These are phyloP conservation scores for Drosophila subpulchrella DNA, from an alignment of 1,140 invertebrate genomes.

Conservation along the genomic window DNA sequence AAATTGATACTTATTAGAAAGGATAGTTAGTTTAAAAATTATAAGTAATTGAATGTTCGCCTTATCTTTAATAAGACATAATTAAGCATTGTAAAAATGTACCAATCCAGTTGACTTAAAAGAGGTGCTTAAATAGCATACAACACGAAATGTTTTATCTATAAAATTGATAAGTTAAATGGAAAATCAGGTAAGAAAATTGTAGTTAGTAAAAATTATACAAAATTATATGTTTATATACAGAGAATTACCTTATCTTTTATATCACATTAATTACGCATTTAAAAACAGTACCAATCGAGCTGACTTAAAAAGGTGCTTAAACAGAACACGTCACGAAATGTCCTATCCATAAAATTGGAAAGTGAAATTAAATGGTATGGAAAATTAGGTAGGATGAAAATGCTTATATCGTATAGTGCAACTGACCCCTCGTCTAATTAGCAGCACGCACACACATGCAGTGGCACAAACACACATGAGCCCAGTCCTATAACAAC, in stretches of 20 bases:
- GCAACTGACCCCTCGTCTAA: constrained; percentile 31
- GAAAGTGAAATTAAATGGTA: constrained; percentile 6
- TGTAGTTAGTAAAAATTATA: too few species aligned
- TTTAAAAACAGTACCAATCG: neutral
- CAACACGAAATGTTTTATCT: too few species aligned
- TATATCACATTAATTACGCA: neutral
- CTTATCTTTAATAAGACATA: too few species aligned
- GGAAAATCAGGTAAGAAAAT: too few species aligned
- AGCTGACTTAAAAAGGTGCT: neutral
- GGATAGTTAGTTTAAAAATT: too few species aligned
- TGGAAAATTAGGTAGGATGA: neutral
- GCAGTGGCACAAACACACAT: constrained; percentile 11
- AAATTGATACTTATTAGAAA: too few species aligned
- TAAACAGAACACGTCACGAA: neutral
- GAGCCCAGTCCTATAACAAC: constrained; percentile 58
- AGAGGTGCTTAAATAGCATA: too few species aligned
- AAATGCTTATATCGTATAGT: neutral
- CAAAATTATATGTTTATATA: too few species aligned
- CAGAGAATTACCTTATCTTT: neutral
- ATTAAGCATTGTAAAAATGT: too few species aligned
- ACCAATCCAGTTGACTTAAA: too few species aligned
- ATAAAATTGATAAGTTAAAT: too few species aligned
- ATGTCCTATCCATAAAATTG: neutral
- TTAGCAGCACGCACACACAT: constrained; percentile 28
- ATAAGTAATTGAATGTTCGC: too few species aligned